phyloP scores from a whole-genome alignment of 2,888 invertebrate species.

The Agelastica alni region DNA sequence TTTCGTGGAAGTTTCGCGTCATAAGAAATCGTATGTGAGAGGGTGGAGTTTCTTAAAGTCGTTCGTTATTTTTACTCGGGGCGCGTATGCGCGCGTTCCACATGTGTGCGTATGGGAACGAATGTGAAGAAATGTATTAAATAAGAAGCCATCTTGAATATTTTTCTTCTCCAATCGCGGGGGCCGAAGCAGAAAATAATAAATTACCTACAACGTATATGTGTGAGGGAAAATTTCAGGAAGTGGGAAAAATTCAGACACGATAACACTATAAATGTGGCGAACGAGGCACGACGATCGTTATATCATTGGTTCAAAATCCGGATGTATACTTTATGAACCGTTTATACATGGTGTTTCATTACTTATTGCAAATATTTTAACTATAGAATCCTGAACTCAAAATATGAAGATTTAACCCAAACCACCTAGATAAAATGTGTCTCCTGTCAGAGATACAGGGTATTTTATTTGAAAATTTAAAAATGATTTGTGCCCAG shows the following conservation, averaged over 20 bases:
- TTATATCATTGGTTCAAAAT: slow-evolving; percentile 12
- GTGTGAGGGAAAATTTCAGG: slow-evolving; percentile 29
- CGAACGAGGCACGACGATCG: slow-evolving; percentile 3
- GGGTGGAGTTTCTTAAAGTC: slow-evolving; percentile 40
- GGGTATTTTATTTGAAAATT: too few relatives aligned
- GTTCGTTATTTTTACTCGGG: slow-evolving; percentile 34
- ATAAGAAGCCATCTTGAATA: slow-evolving; percentile 41
- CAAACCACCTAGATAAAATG: too few relatives aligned
- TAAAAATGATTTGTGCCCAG: too few relatives aligned
- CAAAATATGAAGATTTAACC: too few relatives aligned
- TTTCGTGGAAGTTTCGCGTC: slow-evolving; percentile 20
- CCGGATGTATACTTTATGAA: too few relatives aligned
- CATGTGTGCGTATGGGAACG: slow-evolving; percentile 39
- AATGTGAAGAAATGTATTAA: slow-evolving; percentile 36
- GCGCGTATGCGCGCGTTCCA: slow-evolving; percentile 38
- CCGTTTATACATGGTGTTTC: too few relatives aligned
- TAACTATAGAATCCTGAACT: too few relatives aligned
- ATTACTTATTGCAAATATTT: too few relatives aligned
- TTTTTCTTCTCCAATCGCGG: slow-evolving; percentile 40
- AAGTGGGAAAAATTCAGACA: slow-evolving; percentile 30
- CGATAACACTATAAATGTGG: slow-evolving; percentile 23
- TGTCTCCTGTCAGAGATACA: too few relatives aligned
- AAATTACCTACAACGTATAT: slow-evolving; percentile 36
- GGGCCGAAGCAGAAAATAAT: slow-evolving; percentile 32
- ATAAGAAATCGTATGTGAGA: slow-evolving; percentile 27